Percentiles rank a stretch among this genome's conserved stretches.
Conservation (phyloP, 2,113 vertebrate species). For the Cepphus grylle region DNA sequence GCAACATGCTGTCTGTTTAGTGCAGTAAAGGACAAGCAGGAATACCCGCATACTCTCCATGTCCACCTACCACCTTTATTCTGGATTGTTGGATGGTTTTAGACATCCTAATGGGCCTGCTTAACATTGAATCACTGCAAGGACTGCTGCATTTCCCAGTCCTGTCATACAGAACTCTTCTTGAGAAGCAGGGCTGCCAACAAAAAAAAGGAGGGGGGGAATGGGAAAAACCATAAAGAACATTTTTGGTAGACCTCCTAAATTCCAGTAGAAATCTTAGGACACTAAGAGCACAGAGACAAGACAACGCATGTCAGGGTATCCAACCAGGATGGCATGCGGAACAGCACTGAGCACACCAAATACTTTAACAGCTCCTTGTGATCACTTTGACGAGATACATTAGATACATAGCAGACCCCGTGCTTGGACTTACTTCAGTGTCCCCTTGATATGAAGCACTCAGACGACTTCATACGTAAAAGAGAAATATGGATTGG, state of each 20-base stretch:
- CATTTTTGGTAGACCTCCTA: not conserved
- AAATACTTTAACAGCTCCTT: not conserved
- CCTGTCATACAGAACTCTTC: not conserved
- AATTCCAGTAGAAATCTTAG: not conserved
- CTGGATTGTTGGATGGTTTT: not conserved
- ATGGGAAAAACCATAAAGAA: not conserved
- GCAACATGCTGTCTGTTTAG: no score
- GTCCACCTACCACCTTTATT: not conserved
- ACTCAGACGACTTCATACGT: fast-evolving
- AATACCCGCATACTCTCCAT: not conserved
- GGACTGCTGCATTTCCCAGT: not conserved
- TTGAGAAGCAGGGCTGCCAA: not conserved
- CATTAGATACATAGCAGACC: not conserved
- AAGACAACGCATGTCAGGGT: not conserved
- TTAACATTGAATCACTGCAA: not conserved
- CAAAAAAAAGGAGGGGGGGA: not conserved
- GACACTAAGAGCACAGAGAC: not conserved
- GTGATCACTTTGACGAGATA: not conserved
- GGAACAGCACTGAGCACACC: fast-evolving
- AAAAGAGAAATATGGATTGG: not conserved
- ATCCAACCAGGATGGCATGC: not conserved
- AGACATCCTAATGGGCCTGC: not conserved
- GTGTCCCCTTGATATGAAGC: not conserved
- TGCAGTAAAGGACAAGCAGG: not conserved
- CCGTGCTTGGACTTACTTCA: not conserved